Evolutionary conservation across 2,888 invertebrate species (phyloP).

Genomic region (Onchidella celtica): DNA sequence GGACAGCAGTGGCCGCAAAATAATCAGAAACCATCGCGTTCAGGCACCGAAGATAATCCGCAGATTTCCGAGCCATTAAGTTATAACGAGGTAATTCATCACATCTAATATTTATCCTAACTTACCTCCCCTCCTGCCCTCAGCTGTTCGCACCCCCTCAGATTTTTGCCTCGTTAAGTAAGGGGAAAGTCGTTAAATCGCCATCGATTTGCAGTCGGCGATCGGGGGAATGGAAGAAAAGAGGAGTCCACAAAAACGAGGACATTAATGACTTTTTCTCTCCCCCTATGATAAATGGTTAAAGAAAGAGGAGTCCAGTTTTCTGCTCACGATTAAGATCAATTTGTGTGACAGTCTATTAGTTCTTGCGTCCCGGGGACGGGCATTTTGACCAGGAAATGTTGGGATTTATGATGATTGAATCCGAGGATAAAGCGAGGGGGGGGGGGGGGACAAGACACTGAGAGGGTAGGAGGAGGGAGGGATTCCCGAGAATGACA

Average conservation of each 20-base stretch:
- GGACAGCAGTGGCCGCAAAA: too few relatives aligned
- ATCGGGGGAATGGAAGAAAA: neutral
- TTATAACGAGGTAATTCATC: neutral
- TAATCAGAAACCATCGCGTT: too few relatives aligned
- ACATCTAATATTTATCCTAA: neutral
- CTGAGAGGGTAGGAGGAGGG: neutral
- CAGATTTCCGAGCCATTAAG: neutral
- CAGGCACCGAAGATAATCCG: neutral
- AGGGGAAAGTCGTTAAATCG: neutral
- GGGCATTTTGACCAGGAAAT: neutral
- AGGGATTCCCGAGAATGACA: neutral
- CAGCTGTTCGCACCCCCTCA: too few relatives aligned
- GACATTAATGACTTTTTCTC: slow-evolving; percentile 23
- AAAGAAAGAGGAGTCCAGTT: neutral
- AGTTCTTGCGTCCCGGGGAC: neutral
- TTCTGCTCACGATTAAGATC: neutral
- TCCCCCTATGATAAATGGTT: slow-evolving; percentile 3
- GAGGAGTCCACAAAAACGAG: neutral
- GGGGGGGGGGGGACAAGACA: neutral
- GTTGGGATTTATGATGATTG: neutral
- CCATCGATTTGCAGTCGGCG: neutral
- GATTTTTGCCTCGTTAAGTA: slow-evolving; percentile 23
- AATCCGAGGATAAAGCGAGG: neutral
- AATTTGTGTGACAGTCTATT: slow-evolving; percentile 10
- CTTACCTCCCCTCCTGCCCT: neutral